Base-by-base conservation (phyloP, 1,140 invertebrate genomes). In the Theocolax elegans region DNA sequence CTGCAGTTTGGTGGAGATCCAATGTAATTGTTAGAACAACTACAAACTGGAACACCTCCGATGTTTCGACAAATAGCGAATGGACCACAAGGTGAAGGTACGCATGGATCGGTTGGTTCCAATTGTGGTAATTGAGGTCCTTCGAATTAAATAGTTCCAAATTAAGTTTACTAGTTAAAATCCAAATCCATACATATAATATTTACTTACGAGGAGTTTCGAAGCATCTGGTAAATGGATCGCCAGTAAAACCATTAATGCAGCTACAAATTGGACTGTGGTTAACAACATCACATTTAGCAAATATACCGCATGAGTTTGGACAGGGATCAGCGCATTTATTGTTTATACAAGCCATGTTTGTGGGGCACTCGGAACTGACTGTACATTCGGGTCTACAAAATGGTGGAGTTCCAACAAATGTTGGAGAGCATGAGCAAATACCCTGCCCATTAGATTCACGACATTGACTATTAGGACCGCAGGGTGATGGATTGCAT, bases 281-380 rank as follows among this genome's bases (percentile, higher is more conserved):
- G 78, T 87, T 88, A 17, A 89, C 86, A 3, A 93, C 91, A 71
- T 89, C 86, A 77, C 93, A 94, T 72, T 89, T 87, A 0, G 93
- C 89, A 78, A 90, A 89, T n/a, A 90, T 83, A 3, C 94, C 94
- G 83, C 94, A 96, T 21, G 91, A 89, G 60, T 92, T 92, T 1
- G 90, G 90, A 75, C 94, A 95, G 27, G 93, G 93, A 79, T 95
- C 91, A 17, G 88, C 85, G 79, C 94, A 95, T 85, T 92, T 92
- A 71, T 92, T 90, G 76, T 92, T 91, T 31, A 93, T 87, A 78
- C 94, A 95, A 1, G 92, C 92, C 80, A 90, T 89, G 72, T 90
- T 90, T 12, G 87, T 83, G 53, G 90, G 81, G 86, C 93, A 92
- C 83, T 95, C 93, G 9, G 91, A 90, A 79, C 92, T 94, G 6